Evolutionary conservation across 2,797 vertebrate genomes (phyloP).

Genomic region (Spatula clypeata): DNA sequence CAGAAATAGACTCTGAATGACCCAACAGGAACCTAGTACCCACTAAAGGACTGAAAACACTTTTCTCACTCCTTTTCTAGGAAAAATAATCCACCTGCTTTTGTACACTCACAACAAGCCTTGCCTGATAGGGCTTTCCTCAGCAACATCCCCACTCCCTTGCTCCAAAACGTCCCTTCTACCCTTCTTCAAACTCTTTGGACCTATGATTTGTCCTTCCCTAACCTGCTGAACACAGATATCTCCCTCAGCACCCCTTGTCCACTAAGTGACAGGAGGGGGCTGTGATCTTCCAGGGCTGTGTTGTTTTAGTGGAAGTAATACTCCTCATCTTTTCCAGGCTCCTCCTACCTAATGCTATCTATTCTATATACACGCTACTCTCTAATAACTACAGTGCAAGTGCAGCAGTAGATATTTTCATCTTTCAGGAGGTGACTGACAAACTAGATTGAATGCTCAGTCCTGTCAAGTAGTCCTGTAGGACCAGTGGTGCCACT

Average conservation of each 20-base stretch:
- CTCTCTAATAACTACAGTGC: not conserved
- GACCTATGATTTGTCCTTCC: not conserved
- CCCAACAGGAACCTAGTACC: constrained; percentile 21
- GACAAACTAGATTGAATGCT: not conserved
- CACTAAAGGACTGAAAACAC: constrained; percentile 27
- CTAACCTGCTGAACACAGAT: not conserved
- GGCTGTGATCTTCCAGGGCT: not conserved
- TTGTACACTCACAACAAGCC: not conserved
- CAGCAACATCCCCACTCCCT: not conserved
- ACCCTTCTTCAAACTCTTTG: not conserved
- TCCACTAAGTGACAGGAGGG: not conserved
- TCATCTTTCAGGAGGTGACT: not conserved
- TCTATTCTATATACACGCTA: not conserved
- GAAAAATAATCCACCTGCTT: constrained; percentile 30
- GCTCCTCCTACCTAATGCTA: not conserved
- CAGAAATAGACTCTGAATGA: constrained; percentile 58
- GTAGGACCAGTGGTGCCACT: not conserved
- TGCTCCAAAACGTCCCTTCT: not conserved
- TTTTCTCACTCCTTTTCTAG: not conserved
- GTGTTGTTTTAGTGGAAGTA: not conserved
- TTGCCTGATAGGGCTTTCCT: not conserved
- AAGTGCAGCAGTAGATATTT: not conserved
- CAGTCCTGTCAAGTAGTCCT: not conserved
- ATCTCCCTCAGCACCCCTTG: not conserved
- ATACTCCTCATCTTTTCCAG: not conserved